phyloP scores from a whole-genome alignment of 2,888 invertebrate genomes.

The Plusia festucae region DNA sequence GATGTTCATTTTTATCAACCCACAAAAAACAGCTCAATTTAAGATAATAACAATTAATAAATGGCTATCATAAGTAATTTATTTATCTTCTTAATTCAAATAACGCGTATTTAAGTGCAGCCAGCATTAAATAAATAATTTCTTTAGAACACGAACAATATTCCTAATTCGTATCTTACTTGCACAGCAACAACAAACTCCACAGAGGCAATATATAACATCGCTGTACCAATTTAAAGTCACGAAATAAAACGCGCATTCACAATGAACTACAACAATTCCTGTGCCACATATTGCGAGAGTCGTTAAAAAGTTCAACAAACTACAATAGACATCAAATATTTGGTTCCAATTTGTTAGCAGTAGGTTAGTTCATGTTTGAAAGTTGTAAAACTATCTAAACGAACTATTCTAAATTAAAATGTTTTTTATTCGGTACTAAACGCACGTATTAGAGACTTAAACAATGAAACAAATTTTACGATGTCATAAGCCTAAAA shows the following conservation, averaged over 20 bases:
- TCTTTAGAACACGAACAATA: not conserved
- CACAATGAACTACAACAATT: slow-evolving; percentile 16
- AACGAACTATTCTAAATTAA: not conserved
- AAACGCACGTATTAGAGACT: too few species aligned
- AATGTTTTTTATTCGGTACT: not conserved
- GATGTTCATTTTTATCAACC: too few species aligned
- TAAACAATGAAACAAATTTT: too few species aligned
- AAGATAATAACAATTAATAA: too few species aligned
- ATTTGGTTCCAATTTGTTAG: slow-evolving; percentile 33
- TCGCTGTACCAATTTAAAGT: slow-evolving; percentile 26
- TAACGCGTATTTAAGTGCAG: not conserved
- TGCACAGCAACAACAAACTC: slow-evolving; percentile 1
- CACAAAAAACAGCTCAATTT: too few species aligned
- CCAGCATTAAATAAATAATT: not conserved
- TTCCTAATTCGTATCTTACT: not conserved
- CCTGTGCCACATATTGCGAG: slow-evolving; percentile 18
- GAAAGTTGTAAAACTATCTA: not conserved
- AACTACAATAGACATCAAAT: slow-evolving; percentile 33
- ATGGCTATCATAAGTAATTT: too few species aligned
- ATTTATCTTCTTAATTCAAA: not conserved
- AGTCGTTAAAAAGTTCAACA: slow-evolving; percentile 38
- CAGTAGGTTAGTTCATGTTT: not conserved
- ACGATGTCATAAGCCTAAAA: too few species aligned
- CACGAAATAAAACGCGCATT: slow-evolving; percentile 21
- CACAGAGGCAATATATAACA: not conserved